phyloP scores from a whole-genome alignment of 2,888 invertebrate species.

The Noctua comes region DNA sequence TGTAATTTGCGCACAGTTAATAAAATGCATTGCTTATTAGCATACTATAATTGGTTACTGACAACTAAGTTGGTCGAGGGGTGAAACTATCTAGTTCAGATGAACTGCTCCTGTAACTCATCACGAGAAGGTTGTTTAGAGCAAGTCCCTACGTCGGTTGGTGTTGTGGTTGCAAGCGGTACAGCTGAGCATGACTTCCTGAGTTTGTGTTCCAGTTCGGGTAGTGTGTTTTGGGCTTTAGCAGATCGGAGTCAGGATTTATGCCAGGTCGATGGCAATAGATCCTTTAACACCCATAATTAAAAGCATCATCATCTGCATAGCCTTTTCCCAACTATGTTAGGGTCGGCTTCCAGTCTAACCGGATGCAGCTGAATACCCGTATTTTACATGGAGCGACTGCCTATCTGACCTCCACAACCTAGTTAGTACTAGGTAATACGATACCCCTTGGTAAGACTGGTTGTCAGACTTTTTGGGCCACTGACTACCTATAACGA shows the following conservation, averaged over 20 bases:
- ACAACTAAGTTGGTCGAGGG: neutral
- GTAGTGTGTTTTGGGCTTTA: neutral
- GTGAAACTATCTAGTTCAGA: neutral
- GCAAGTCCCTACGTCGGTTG: neutral
- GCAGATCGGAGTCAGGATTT: neutral
- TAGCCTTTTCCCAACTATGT: too few species aligned
- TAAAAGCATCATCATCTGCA: too few species aligned
- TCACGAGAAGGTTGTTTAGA: neutral
- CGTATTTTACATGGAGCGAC: too few species aligned
- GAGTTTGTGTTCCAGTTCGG: neutral
- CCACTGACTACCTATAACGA: too few species aligned
- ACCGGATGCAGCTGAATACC: too few species aligned
- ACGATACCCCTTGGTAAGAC: too few species aligned
- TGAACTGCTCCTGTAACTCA: neutral
- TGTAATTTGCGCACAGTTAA: slow-evolving; percentile 6
- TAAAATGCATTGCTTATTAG: slow-evolving; percentile 48
- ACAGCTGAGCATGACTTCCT: neutral
- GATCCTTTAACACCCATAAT: neutral
- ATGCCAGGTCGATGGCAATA: neutral
- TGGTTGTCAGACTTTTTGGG: too few species aligned
- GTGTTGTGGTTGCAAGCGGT: neutral
- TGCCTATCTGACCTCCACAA: too few species aligned
- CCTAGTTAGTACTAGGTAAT: too few species aligned
- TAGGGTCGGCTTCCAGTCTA: too few species aligned
- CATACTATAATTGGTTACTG: slow-evolving; percentile 42